Evolutionary conservation across 35 echinoderm and acorn worm species (phyloP), one percentile per base, ranked within the genome.

Genomic region (Apostichopus japonicus): DNA sequence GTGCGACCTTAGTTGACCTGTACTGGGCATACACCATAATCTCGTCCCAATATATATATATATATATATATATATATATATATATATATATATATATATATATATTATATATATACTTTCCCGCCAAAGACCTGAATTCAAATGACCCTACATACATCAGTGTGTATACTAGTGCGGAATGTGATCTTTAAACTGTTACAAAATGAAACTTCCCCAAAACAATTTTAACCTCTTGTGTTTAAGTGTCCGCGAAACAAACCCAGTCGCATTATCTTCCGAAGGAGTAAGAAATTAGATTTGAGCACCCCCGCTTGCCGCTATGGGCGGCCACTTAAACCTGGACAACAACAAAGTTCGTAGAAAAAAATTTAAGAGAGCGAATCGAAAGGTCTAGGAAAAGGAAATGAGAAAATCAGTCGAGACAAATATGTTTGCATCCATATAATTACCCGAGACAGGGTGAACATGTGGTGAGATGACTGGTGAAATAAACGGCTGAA

Each of bases 161-260:
- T 14, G 79, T 14, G 24, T 44, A 44, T 44, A 44, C 53, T 52
- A 56, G 55, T 6, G 51, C 51, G 79, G 79, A 83, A 83, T 83
- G 79, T 54, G 52, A 83, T 83, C 79, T 54, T 83, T 83, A 55
- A 83, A 83, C 79, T 83, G 79, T 83, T 83, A 83, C 79, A 83
- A 83, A 83, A 83, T 83, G 79, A 83, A 83, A 54, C 44, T 53
- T n/a, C n/a, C 54, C 51, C 27, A 83, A 83, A 83, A 53, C 27
- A 83, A 83, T 83, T 83, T 56, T 17, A 83, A 54, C 79, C 79
- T 84, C 81, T 84, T 84, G 81, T 84, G 53, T 84, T 53, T 83
- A 83, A 83, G 79, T 83, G 79, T 83, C 79, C 52, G 79, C 79
- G 79, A 83, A 22, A 83, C 52, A 83, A 83, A 53, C 79, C 79